Evolutionary conservation across 2,797 vertebrate species (phyloP).

Genomic region (Phrynocephalus guinanensis): DNA sequence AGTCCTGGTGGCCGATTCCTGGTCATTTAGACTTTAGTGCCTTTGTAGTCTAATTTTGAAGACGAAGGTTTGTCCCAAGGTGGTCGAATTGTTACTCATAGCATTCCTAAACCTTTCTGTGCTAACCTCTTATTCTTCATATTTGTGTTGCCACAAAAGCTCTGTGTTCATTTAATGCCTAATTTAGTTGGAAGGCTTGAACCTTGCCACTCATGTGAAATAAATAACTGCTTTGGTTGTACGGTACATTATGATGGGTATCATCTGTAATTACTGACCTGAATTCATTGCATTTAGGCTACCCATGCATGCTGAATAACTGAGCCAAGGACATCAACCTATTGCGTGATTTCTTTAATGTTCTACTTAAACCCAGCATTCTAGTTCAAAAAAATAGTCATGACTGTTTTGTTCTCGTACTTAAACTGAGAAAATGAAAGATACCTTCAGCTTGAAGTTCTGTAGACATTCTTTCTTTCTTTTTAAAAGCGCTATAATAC

Average conservation of each 20-base stretch:
- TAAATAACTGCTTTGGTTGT: slow-evolving; percentile 71
- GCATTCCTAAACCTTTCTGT: slow-evolving; percentile 28
- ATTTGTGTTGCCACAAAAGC: slow-evolving; percentile 20
- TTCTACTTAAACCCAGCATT: slow-evolving; percentile 61
- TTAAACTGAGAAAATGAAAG: slow-evolving; percentile 71
- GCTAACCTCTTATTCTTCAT: background rate
- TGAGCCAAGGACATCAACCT: slow-evolving; percentile 63
- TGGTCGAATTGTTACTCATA: background rate
- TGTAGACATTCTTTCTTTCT: slow-evolving; percentile 62
- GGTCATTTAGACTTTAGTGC: slow-evolving; percentile 19
- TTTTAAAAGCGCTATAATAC: slow-evolving; percentile 68
- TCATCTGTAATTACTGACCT: slow-evolving; percentile 76
- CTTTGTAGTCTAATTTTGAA: slow-evolving; percentile 19
- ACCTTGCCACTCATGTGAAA: slow-evolving; percentile 56
- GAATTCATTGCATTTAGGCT: slow-evolving; percentile 78
- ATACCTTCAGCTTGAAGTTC: slow-evolving; percentile 60
- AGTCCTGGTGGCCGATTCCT: slow-evolving; percentile 11
- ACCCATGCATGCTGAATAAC: slow-evolving; percentile 68
- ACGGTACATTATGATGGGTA: slow-evolving; percentile 61
- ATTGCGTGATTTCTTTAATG: slow-evolving; percentile 61
- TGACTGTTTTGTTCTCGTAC: slow-evolving; percentile 59
- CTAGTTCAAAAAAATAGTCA: slow-evolving; percentile 61
- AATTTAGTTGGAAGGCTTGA: slow-evolving; percentile 44
- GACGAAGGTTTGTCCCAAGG: background rate
- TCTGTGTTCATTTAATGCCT: slow-evolving; percentile 39